Evolutionary conservation across 1,140 invertebrate genomes (phyloP).

Genomic region (Penaeus indicus): DNA sequence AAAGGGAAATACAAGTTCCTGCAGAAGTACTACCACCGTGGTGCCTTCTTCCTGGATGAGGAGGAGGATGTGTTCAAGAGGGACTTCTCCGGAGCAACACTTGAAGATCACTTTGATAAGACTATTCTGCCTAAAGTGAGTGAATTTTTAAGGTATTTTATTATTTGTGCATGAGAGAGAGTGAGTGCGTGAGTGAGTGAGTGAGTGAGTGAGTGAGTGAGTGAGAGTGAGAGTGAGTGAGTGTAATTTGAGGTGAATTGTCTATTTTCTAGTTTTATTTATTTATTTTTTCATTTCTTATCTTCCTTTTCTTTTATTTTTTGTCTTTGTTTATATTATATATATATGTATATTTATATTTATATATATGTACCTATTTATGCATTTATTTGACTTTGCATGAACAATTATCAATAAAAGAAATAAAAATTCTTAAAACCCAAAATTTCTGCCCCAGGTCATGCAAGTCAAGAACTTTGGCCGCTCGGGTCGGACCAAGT

Average conservation of each 20-base stretch:
- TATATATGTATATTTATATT: too few species aligned
- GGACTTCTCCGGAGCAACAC: slow-evolving; percentile 95
- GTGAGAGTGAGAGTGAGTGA: too few species aligned
- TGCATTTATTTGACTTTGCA: background rate
- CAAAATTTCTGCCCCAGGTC: slow-evolving; percentile 45
- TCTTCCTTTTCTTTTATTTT: too few species aligned
- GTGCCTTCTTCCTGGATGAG: slow-evolving; percentile 90
- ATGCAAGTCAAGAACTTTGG: slow-evolving; percentile 97
- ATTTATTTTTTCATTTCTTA: too few species aligned
- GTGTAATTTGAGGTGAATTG: too few species aligned
- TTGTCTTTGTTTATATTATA: too few species aligned
- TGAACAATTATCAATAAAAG: background rate
- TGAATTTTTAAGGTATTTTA: background rate
- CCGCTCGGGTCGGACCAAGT: slow-evolving; percentile 97
- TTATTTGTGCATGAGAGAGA: background rate
- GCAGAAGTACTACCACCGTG: slow-evolving; percentile 99
- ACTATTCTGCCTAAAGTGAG: slow-evolving; percentile 95
- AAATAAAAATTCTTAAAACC: background rate
- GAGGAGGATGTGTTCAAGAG: slow-evolving; percentile 90
- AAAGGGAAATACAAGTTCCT: slow-evolving; percentile 99
- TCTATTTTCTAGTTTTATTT: too few species aligned
- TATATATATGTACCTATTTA: too few species aligned
- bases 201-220: too few species aligned
- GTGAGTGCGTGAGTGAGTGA: too few species aligned
- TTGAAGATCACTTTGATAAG: slow-evolving; percentile 99